Base-by-base conservation (phyloP, 1,140 invertebrate species). In the Whitmania pigra region DNA sequence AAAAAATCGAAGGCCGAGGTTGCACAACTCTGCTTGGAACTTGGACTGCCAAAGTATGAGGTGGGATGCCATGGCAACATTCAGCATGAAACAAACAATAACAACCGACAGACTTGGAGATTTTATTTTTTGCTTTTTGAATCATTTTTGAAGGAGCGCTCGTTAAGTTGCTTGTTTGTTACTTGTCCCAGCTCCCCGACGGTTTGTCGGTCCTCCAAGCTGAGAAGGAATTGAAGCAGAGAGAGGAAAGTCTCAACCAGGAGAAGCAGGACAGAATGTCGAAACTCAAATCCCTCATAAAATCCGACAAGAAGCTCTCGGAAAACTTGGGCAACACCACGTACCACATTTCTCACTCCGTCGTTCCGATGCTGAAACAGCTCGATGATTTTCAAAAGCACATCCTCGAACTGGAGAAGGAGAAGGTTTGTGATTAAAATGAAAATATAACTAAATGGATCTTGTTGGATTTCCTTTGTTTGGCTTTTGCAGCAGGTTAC, bases 321-420 rank as follows among this genome's bases (percentile, higher is more conserved):
- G 55, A 78, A 22, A 29, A 74, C 0, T 73, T 80, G 74, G 76
- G 75, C 72, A 75, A 68, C 11, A 78, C 78, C 25, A 78, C 79
- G 1, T 79, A 78, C 57, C 80, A 80, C 72, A 75, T 80, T 29
- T 77, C 79, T 2, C 75, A 76, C 22, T 77, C 77, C 29, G 74
- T 72, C 27, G 77, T 78, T 11, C 79, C 79, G 11, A 74, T 67
- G 20, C 36, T 60, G n/a, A 76, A 78, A 36, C 78, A 80, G 73
- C 73, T 80, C n/a, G 71, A 77, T 18, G 77, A 78, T 27, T 67
- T 80, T n/a, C 75, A 79, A 69, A 72, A 76, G 53, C 79, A 80
- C 75, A 74, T 80, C 27, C 72, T 71, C 17, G 72, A 72, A 27
- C 70, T 78, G 15, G 72, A 76, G 68, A 71, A 73, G 55, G 77